phyloP scores from a whole-genome alignment of 2,888 invertebrate species.

The Drosophila mercatorum region DNA sequence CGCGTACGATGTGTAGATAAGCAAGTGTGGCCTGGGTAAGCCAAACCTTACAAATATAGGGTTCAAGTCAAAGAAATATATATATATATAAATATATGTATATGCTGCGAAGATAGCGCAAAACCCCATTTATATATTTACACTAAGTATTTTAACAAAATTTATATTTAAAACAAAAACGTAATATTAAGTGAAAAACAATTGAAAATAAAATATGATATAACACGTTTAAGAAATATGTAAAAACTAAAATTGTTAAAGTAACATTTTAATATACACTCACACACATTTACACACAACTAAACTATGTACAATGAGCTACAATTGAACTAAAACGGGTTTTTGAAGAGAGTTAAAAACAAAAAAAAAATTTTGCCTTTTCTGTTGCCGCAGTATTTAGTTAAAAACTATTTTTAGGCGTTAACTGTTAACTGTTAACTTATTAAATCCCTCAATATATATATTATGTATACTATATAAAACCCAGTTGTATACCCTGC shows the following conservation, averaged over 20 bases:
- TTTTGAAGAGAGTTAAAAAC: slow-evolving; percentile 26
- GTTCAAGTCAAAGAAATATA: slow-evolving; percentile 17
- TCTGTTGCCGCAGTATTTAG: slow-evolving; percentile 70
- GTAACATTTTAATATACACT: slow-evolving; percentile 15
- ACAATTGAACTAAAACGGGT: slow-evolving; percentile 60
- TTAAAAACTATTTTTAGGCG: slow-evolving; percentile 57
- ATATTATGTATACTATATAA: slow-evolving; percentile 27
- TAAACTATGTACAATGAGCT: slow-evolving; percentile 68
- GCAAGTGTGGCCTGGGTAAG: slow-evolving; percentile 16
- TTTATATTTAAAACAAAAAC: slow-evolving; percentile 57
- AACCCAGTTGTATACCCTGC: slow-evolving; percentile 41
- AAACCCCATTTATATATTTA: slow-evolving; percentile 66
- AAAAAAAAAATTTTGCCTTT: slow-evolving; percentile 36
- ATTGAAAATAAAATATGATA: slow-evolving; percentile 17
- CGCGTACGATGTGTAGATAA: slow-evolving; percentile 86
- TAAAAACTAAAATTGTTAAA: slow-evolving; percentile 47
- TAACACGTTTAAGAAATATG: slow-evolving; percentile 21
- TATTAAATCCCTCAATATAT: slow-evolving; percentile 21
- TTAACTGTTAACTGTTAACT: slow-evolving; percentile 56
- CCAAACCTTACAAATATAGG: not conserved
- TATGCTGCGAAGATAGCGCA: slow-evolving; percentile 39
- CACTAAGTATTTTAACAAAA: slow-evolving; percentile 73
- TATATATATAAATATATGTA: slow-evolving; percentile 12
- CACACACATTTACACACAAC: slow-evolving; percentile 27
- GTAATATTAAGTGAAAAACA: slow-evolving; percentile 51